phyloP scores from a whole-genome alignment of 2,113 vertebrate species.

The Heterochromis multidens region DNA sequence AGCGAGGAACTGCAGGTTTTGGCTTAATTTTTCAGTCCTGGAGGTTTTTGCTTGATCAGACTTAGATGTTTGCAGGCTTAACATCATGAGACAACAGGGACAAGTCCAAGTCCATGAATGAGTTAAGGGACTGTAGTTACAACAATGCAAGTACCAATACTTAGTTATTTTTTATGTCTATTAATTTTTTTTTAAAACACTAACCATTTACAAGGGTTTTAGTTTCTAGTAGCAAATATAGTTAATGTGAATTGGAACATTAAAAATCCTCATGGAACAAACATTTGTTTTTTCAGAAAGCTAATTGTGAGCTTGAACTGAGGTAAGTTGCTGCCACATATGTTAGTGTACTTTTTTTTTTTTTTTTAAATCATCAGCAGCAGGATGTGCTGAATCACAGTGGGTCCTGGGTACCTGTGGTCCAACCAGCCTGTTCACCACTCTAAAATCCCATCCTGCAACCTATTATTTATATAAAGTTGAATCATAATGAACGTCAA shows the following conservation, averaged over 20 bases:
- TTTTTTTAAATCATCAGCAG: neutral
- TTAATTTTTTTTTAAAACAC: no score
- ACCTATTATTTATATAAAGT: neutral
- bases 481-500: neutral
- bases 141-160: neutral
- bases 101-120: neutral
- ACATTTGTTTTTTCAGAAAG: neutral
- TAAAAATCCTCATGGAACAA: neutral
- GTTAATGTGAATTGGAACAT: neutral
- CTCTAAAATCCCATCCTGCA: neutral
- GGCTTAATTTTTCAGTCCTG: fast-evolving
- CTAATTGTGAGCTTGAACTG: neutral
- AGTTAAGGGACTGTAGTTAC: neutral
- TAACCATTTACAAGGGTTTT: neutral
- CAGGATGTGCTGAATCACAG: no score
- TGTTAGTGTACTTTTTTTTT: neutral
- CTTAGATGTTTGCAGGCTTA: neutral
- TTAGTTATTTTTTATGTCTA: no score
- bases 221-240: neutral
- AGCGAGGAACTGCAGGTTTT: neutral
- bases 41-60: neutral
- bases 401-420: no score
- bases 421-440: no score
- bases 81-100: neutral
- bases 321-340: neutral